phyloP scores from a whole-genome alignment of 2,113 vertebrate genomes.

The Ceratotherium simum region DNA sequence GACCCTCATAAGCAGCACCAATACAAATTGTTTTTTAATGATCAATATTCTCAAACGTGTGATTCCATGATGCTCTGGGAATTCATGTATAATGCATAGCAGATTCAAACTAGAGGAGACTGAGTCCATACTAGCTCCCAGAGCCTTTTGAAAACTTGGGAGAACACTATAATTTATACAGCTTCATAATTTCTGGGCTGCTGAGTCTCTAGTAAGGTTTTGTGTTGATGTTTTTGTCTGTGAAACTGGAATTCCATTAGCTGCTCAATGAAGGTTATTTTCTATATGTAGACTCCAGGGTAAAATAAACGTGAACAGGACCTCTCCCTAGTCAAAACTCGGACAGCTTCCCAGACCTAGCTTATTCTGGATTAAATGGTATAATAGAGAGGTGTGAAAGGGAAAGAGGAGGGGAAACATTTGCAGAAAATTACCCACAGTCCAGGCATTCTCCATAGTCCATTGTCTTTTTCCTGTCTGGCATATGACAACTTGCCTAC shows the following conservation, averaged over 20 bases:
- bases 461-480: not conserved
- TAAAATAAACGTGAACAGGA: not conserved
- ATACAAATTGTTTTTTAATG: not conserved
- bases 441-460: not conserved
- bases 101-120: not conserved
- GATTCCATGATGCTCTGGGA: not conserved
- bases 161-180: not conserved
- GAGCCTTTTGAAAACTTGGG: not conserved
- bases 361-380: not conserved
- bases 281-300: not conserved
- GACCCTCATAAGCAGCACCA: not conserved
- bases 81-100: not conserved
- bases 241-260: not conserved
- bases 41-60: not conserved
- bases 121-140: not conserved
- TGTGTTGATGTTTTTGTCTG: not conserved
- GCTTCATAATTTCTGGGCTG: not conserved
- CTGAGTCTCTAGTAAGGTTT: not conserved
- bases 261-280: not conserved
- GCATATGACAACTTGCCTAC: not conserved
- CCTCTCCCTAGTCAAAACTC: not conserved
- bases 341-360: not conserved
- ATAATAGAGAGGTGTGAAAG: not conserved
- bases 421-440: not conserved
- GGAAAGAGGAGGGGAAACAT: not conserved